These are phyloP conservation scores for Seriola aureovittata DNA, from an alignment of 2,113 vertebrate genomes.

Conservation along the genomic window DNA sequence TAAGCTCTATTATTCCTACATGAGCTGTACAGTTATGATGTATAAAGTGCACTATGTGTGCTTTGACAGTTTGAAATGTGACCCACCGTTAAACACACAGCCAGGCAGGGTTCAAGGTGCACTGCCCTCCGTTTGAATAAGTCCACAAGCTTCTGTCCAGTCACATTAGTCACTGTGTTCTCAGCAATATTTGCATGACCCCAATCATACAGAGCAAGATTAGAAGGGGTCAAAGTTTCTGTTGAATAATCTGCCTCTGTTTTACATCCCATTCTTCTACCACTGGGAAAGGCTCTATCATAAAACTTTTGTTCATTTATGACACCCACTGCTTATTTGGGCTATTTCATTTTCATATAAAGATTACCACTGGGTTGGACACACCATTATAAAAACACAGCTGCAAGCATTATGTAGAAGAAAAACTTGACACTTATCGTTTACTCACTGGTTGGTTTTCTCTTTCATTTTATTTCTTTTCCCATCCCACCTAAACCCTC, in stretches of 20 bases:
- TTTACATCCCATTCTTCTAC: conserved; percentile 47
- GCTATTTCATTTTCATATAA: conserved; percentile 11
- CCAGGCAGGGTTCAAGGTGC: conserved; percentile 65
- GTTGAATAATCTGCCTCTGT: conserved; percentile 61
- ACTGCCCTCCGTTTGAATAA: conserved; percentile 48
- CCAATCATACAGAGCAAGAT: conserved; percentile 65
- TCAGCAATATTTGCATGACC: conserved; percentile 78
- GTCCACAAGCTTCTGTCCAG: conserved; percentile 64
- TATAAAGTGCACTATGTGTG: not conserved
- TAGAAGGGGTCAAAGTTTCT: conserved; percentile 76
- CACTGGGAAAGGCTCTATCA: not conserved
- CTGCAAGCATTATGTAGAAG: conserved; percentile 16
- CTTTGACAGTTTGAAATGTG: conserved; percentile 51
- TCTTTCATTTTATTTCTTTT: conserved; percentile 47
- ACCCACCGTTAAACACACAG: conserved; percentile 45
- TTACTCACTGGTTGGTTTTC: conserved; percentile 33
- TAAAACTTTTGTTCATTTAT: not conserved
- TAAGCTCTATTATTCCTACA: not conserved
- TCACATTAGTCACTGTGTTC: conserved; percentile 58
- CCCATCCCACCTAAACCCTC: conserved; percentile 56
- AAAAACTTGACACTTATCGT: conserved; percentile 13
- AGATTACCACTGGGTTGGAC: not conserved
- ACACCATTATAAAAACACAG: conserved; percentile 36
- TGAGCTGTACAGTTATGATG: conserved; percentile 4
- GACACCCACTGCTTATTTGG: not conserved